phyloP scores from a whole-genome alignment of 2,888 invertebrate genomes.

The Watsonalla binaria region DNA sequence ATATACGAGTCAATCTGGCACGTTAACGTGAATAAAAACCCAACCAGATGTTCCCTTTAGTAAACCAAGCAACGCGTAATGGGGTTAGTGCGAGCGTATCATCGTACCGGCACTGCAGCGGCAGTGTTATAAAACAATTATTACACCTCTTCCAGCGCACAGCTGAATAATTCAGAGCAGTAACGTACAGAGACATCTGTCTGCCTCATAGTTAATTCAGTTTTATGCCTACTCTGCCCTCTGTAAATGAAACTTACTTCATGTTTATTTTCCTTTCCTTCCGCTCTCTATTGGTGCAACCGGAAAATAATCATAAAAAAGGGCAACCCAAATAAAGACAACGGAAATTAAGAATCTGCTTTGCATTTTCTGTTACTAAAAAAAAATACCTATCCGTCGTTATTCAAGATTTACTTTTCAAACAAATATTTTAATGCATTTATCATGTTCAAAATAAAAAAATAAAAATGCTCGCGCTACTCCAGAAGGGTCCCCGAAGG shows the following conservation, averaged over 20 bases:
- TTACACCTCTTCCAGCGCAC: neutral
- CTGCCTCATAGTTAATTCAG: constrained; percentile 24
- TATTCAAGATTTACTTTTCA: too few species aligned
- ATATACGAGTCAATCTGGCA: too few species aligned
- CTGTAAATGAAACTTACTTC: constrained; percentile 14
- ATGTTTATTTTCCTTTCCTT: constrained; percentile 10
- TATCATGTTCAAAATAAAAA: too few species aligned
- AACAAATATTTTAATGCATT: too few species aligned
- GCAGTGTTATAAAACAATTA: constrained; percentile 1
- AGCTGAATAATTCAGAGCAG: neutral
- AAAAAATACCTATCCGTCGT: too few species aligned
- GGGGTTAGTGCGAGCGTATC: neutral
- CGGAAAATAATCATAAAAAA: constrained; percentile 2
- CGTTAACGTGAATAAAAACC: neutral
- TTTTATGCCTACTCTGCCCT: constrained; percentile 7
- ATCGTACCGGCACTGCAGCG: neutral
- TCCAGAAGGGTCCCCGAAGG: too few species aligned
- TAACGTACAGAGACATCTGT: constrained; percentile 11
- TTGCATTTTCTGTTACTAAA: too few species aligned
- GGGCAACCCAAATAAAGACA: too few species aligned
- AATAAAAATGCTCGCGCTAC: too few species aligned
- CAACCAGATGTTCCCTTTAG: neutral
- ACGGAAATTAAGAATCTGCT: too few species aligned
- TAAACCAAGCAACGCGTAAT: neutral
- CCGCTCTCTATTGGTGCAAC: constrained; percentile 13